These are phyloP conservation scores for Crotalus tigris DNA, from an alignment of 2,113 vertebrate genomes.

Conservation along the genomic window DNA sequence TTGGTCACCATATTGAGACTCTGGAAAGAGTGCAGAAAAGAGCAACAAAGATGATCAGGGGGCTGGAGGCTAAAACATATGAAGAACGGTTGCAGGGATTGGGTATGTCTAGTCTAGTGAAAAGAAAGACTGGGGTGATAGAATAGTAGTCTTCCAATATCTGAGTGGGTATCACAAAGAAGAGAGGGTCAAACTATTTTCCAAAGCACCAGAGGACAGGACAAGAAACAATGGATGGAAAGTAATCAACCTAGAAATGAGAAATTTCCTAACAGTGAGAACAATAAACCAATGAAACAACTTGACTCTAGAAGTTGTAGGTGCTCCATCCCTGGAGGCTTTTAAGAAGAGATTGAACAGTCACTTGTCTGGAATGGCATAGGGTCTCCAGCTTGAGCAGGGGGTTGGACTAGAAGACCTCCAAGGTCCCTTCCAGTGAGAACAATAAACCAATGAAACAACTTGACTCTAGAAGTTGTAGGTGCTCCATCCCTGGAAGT, in stretches of 20 bases:
- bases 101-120: background rate
- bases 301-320: background rate
- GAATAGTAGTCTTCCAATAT: background rate
- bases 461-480: too few species aligned
- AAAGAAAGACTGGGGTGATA: background rate
- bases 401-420: background rate
- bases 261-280: background rate
- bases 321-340: background rate
- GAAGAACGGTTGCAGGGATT: background rate
- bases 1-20: background rate
- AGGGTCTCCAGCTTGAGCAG: background rate
- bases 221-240: background rate
- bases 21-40: background rate
- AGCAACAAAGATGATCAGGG: background rate
- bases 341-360: background rate
- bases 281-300: background rate
- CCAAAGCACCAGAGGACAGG: background rate
- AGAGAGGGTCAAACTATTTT: background rate
- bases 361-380: background rate
- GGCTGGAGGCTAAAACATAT: background rate
- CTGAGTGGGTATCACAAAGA: background rate
- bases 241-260: background rate
- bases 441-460: too few species aligned
- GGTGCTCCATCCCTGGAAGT: too few species aligned
- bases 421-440: background rate